A percentile compares a stretch with the other conserved stretches of the same genome.
Evolutionary conservation across 2,113 vertebrate species (phyloP).

Genomic region (Chunga burmeisteri): DNA sequence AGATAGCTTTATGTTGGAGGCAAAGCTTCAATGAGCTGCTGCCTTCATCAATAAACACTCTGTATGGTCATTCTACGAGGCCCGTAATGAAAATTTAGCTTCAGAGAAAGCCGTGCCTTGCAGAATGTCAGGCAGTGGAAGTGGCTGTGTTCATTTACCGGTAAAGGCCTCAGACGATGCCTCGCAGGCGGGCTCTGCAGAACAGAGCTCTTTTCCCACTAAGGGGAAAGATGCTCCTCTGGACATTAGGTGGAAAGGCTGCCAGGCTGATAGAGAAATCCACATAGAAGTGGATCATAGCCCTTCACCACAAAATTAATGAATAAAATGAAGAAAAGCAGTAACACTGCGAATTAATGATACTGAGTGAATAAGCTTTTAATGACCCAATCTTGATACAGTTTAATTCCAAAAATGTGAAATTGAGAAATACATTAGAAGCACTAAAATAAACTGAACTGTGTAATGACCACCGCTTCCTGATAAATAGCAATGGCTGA

Average conservation of each 20-base stretch:
- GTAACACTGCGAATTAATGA: neutral
- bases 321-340: neutral
- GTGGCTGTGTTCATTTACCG: neutral
- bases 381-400: neutral
- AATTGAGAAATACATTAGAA: neutral
- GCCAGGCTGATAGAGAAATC: neutral
- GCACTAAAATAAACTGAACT: neutral
- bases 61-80: neutral
- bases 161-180: neutral
- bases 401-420: slow-evolving; percentile 8
- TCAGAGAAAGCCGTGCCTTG: neutral
- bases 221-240: neutral
- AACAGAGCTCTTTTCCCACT: neutral
- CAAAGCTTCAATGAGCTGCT: neutral
- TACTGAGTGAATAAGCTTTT: neutral
- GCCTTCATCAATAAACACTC: neutral
- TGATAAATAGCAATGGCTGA: neutral
- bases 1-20: neutral
- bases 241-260: neutral
- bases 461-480: neutral
- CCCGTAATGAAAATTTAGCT: neutral
- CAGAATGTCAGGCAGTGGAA: neutral
- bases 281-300: neutral
- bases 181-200: neutral
- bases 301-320: neutral